Evolutionary conservation across 1,140 invertebrate genomes (phyloP), one percentile per base, ranked within the genome.

Genomic region (Luehdorfia chinensis): DNA sequence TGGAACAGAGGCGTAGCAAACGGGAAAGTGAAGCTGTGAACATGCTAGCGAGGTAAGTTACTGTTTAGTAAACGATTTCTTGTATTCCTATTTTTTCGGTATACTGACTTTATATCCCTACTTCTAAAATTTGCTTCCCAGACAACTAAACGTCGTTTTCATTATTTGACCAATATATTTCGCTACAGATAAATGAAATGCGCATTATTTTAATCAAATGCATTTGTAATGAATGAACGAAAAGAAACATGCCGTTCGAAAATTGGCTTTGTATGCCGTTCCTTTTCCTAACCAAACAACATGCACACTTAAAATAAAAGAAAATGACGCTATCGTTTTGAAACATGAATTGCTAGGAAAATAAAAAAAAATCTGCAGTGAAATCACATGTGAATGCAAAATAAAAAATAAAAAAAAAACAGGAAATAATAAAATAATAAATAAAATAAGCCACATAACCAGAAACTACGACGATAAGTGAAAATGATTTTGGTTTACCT

Each of bases 331-430:
- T 43, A 43, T 8, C 39, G 27, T 49, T 31, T 67, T 61, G 58
- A 70, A 79, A 80, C 71, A 83, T 79, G 76, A 83, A 79, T 75
- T 75, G 70, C 67, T 74, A 67, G 66, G 39, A 16, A 28, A 43
- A 43, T 16, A 1, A 73, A 73, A 63, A 72, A 53, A 76, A 58
- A 70, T 73, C 65, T 80, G 81, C 81, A 80, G 81, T 85, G 81
- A 85, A 85, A 85, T 85, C 81, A 85, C 81, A 85, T 85, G 81
- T 85, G 81, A 85, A 85, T 81, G 76, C 75, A 80, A 81, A 79
- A 76, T 71, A 75, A 70, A 13, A 39, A 2, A 73, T 39, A 66
- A 53, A 61, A 33, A 62, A 70, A 57, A 68, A 81, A 78, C 66
- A 73, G 75, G 70, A 79, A 80, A 85, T 81, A 85, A 78, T 8